These are phyloP conservation scores for Oreortyx pictus DNA, from an alignment of 2,797 vertebrate species.

Conservation along the genomic window DNA sequence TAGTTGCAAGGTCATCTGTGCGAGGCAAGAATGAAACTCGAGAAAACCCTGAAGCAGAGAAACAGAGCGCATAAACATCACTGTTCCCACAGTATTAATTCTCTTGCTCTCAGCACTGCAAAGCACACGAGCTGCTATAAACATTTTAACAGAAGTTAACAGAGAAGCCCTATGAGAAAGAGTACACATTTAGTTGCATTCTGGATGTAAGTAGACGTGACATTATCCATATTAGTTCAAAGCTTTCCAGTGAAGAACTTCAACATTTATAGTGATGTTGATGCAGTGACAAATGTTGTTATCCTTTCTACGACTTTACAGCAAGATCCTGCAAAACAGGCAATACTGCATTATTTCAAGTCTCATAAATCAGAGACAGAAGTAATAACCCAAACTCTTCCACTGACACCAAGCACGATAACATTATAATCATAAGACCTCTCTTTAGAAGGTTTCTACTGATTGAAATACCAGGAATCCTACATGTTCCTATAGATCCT, in stretches of 20 bases:
- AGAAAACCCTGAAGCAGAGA: slow-evolving; percentile 21
- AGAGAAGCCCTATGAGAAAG: not conserved
- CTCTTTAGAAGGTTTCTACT: not conserved
- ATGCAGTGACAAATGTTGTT: not conserved
- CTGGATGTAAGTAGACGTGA: not conserved
- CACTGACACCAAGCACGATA: not conserved
- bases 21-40: not conserved
- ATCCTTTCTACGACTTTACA: not conserved
- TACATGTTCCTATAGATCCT: not conserved
- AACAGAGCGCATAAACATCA: not conserved
- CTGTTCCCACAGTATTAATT: not conserved
- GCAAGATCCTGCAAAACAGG: not conserved
- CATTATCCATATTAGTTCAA: not conserved
- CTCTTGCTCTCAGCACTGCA: not conserved
- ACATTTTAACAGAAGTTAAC: not conserved
- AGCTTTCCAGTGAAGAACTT: not conserved
- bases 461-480: not conserved
- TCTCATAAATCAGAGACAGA: not conserved
- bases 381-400: not conserved
- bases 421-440: not conserved
- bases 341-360: not conserved
- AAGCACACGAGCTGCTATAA: not conserved
- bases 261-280: not conserved
- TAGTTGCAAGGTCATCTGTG: not conserved
- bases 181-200: not conserved